Evolutionary conservation across 2,888 invertebrate genomes (phyloP), one percentile per base, ranked within the genome.

Genomic region (Andrena flavipes): DNA sequence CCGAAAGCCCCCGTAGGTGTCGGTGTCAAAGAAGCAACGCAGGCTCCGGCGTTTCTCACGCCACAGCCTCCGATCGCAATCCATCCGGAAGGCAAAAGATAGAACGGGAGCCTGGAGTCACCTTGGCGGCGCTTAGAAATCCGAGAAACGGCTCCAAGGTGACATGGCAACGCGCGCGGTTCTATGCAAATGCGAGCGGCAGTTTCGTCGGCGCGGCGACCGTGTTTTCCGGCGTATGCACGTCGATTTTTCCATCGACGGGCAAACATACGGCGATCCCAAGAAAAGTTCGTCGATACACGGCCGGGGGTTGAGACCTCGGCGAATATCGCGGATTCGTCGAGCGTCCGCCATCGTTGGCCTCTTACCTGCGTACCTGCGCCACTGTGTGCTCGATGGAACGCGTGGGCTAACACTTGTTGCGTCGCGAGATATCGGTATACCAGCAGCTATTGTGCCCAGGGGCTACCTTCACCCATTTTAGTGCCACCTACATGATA

Each of bases 381-480:
- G 59, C 29, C 78, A 84, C 88, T 88, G 87, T 85, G 86, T 87
- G 88, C 23, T 10, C 86, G 84, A 84, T 84, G 87, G 84, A 83
- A 84, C 79, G 91, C 90, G 91, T 90, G 88, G 91, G 91, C 88
- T 88, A 90, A 88, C 92, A 92, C 92, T 92, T 92, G 92, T 92
- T 91, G 90, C 91, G 84, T 90, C 89, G 87, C 82, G 64, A 71
- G 82, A 76, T 81, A 71, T 77, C 85, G 72, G 20, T 76, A 59
- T 60, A 75, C 60, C 76, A 78, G 76, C 85, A 78, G 76, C 87
- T 88, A 91, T 91, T 91, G 91, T 91, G 88, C 84, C 85, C 65
- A 75, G 76, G 42, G 77, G 85, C 89, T 91, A 90, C 92, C 92
- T 92, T 92, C 92, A 92, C 92, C 92, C 89, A 92, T 92, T 92